Base-by-base conservation (phyloP, 2,888 invertebrate genomes). In the Hemicrepidius hirtus region DNA sequence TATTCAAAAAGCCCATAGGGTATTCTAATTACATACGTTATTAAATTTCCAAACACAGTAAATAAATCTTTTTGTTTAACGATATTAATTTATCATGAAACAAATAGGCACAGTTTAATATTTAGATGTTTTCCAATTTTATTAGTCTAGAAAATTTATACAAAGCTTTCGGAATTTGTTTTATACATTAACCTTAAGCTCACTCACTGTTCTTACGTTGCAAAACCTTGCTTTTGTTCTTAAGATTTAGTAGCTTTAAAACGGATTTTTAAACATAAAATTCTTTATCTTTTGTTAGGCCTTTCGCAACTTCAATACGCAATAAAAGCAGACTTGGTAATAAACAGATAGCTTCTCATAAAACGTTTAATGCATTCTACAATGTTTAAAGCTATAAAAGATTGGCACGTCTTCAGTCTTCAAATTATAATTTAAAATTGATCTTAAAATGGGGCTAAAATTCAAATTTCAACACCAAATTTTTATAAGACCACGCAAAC, bases 321-420 rank as follows among this genome's bases (percentile, higher is more conserved):
- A 55, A 55, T 57, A 57, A 57, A 57, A 57, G 40, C 37, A 10
- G 53, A 35, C 37, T 57, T 21, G 57, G 57, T 57, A 57, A 57
- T 57, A 57, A 57, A 57, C 57, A 57, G 57, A 57, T 57, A 57
- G 57, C 57, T 57, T 40, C 57, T 55, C 57, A 57, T 57, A 57
- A 57, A 57, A 57, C 57, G 57, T 57, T 57, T 57, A 57, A 57
- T 57, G 57, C 32, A 12, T 37, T 13, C 57, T 37, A 37, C 35
- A 32, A 57, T 32, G 57, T 37, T 57, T 57, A 37, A 35, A 37
- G 37, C 57, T 57, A 57, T 57, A 57, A 57, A 57, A 37, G 28
- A 57, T 57, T 57, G 24, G 57, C 57, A 57, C 57, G 57, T 57
- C 57, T 35, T 46, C 18, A 20, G 32, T 32, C 16, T 16, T 46